Base-by-base conservation (phyloP, 2,113 vertebrate genomes). In the Fulica atra region DNA sequence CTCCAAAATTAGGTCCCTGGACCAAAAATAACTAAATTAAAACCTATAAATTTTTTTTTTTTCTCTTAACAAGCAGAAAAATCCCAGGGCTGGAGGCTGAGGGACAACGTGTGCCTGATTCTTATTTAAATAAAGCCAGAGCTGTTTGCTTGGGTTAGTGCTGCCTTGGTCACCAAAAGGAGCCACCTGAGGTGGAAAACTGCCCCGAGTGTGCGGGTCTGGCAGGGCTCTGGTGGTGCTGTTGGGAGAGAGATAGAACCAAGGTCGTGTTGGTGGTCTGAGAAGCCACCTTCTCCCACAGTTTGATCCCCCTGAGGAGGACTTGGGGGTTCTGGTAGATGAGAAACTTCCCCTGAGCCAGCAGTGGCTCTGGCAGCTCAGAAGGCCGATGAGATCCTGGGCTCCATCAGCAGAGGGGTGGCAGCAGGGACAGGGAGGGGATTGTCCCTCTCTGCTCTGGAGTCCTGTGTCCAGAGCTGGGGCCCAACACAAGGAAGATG, bases 21-120 rank as follows among this genome's bases (percentile, higher is more conserved):
- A 71, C 93, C 79, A 92, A 92, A 92, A 90, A 96, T 96, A 96
- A 89, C 92, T 88, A 89, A 85, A 95, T 90, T 92, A 86, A 95
- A 90, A 95, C 84, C 92, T 96, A 93, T 82, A 85, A 92, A 84
- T 92, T 95, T 93, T 44, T 42, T 44, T 46, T 46, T 42, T 42
- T 93, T 82, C 57, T 94, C 57, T 76, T 86, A 83, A 80, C 84
- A 79, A 93, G 94, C 78, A 88, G 86, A 93, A 96, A 46, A 81
- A 53, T 93, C 93, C 89, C 92, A 89, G 70, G 29, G 81, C 96
- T 96, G 88, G 72, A 89, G 83, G 72, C 93, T 6, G 38, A 80
- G 91, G 88, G 88, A 94, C 86, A 88, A 69, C 5, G 3, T 90
- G 91, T 92, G 76, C 94, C 92, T 72, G 48, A 88, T 81, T 92